Conservation (phyloP, 1,140 invertebrate genomes). For the Nautilus pompilius region DNA sequence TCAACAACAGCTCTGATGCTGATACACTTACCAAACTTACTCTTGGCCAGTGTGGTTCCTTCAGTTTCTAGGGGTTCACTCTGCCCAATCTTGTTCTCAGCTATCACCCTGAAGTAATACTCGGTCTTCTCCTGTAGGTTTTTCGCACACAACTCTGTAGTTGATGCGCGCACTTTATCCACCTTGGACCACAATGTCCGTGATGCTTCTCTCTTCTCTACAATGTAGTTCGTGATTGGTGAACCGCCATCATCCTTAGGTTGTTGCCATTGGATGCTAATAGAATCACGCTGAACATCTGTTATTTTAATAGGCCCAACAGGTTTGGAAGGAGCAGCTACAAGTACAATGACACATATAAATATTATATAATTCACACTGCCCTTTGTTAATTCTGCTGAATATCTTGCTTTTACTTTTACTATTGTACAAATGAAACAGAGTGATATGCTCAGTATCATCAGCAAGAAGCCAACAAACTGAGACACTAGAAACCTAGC, state of each 20-base stretch:
- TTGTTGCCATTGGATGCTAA: constrained; percentile 93
- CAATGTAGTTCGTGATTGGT: constrained; percentile 86
- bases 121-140: constrained; percentile 66
- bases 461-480: constrained; percentile 63
- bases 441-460: constrained; percentile 65
- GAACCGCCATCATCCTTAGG: constrained; percentile 97
- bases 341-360: constrained; percentile 38
- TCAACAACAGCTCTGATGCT: neutral
- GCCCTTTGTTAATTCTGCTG: neutral
- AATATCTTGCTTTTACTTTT: constrained; percentile 50
- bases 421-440: constrained; percentile 72
- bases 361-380: neutral
- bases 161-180: constrained; percentile 68
- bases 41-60: constrained; percentile 84
- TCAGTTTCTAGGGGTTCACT: constrained; percentile 81
- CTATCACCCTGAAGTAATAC: constrained; percentile 65
- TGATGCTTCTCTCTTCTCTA: constrained; percentile 83
- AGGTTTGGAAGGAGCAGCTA: constrained; percentile 17
- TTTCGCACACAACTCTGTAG: constrained; percentile 67
- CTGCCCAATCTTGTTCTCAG: constrained; percentile 89
- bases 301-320: constrained; percentile 62
- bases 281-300: constrained; percentile 57
- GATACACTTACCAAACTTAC: constrained; percentile 61
- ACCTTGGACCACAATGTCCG: constrained; percentile 65
- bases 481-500: constrained; percentile 24